These are phyloP conservation scores for Coenonympha arcania DNA, from an alignment of 2,888 invertebrate genomes.

Conservation along the genomic window DNA sequence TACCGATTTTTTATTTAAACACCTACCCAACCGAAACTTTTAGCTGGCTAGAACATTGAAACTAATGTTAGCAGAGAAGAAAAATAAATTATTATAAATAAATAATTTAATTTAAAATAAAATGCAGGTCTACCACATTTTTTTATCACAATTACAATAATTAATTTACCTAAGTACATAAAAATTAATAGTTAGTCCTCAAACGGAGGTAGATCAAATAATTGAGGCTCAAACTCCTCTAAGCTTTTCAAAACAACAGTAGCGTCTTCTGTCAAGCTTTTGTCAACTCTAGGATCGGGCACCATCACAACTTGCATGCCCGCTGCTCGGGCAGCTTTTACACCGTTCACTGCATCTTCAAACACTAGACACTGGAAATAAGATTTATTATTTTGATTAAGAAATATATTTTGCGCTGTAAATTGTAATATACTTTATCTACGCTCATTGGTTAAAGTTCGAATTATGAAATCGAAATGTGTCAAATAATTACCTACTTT, in stretches of 20 bases:
- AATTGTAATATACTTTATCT: too few species aligned
- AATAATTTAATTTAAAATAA: too few species aligned
- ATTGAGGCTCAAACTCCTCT: constrained; percentile 85
- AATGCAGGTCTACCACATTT: not conserved
- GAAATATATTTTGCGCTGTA: too few species aligned
- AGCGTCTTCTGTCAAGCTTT: constrained; percentile 61
- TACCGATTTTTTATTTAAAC: constrained; percentile 51
- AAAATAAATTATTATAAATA: too few species aligned
- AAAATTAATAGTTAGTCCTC: constrained; percentile 27
- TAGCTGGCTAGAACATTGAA: too few species aligned
- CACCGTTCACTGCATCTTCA: constrained; percentile 94
- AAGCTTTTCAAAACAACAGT: constrained; percentile 81
- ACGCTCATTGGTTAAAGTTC: too few species aligned
- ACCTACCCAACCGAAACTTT: too few species aligned
- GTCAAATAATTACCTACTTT: too few species aligned
- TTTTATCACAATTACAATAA: not conserved
- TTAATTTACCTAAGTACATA: not conserved
- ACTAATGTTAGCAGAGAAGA: too few species aligned
- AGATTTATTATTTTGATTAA: too few species aligned
- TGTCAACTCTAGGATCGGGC: constrained; percentile 74
- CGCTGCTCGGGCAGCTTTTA: constrained; percentile 82
- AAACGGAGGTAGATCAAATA: constrained; percentile 86
- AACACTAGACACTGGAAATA: constrained; percentile 82
- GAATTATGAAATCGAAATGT: too few species aligned
- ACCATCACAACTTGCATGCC: constrained; percentile 92